Evolutionary conservation across 2,797 vertebrate species (phyloP).

Genomic region (Mormyrus hasselquistii): DNA sequence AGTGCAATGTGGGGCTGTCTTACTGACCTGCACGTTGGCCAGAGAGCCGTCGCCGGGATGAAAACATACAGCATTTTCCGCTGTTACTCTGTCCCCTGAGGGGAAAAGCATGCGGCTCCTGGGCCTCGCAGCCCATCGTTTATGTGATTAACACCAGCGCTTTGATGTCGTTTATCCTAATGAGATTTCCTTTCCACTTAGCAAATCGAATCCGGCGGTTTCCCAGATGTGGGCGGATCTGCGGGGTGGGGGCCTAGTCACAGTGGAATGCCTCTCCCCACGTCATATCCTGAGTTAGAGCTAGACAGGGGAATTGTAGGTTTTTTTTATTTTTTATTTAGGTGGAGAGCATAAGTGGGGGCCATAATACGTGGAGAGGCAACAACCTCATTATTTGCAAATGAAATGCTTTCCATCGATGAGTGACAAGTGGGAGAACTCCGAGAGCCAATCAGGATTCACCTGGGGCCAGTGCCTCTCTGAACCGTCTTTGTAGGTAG

Average conservation of each 20-base stretch:
- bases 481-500: neutral
- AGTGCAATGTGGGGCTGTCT: neutral
- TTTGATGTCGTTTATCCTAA: conserved; percentile 3
- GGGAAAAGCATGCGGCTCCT: neutral
- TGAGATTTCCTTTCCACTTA: neutral
- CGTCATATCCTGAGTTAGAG: neutral
- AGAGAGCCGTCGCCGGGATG: neutral
- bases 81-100: neutral
- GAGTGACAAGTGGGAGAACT: neutral
- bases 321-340: neutral
- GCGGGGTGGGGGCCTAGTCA: neutral
- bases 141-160: neutral
- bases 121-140: neutral
- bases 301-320: neutral
- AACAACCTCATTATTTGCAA: neutral
- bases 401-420: neutral
- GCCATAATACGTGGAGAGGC: neutral
- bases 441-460: neutral
- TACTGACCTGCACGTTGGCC: neutral
- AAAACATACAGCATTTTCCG: neutral
- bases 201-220: neutral
- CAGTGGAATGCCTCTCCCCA: neutral
- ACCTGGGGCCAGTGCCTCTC: neutral
- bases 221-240: neutral
- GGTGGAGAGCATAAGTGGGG: neutral